Conservation (phyloP, 2,888 invertebrate species). For the Crossocerus cetratus region DNA sequence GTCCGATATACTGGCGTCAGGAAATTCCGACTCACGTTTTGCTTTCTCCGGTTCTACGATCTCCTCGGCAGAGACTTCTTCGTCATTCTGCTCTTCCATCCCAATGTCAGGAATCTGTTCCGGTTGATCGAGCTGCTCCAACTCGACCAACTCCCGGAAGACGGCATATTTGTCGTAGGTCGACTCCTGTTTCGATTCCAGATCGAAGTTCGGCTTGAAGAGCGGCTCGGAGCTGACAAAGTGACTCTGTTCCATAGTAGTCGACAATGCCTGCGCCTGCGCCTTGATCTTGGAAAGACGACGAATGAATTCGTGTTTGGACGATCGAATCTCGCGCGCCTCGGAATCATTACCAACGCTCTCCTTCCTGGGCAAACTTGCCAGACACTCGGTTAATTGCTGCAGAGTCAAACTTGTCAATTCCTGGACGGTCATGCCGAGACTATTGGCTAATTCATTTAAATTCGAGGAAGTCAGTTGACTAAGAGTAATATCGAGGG, state of each 20-base stretch:
- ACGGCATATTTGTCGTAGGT: conserved; percentile 91
- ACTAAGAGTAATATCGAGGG: conserved; percentile 87
- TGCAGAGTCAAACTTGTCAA: conserved; percentile 92
- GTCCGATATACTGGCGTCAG: not conserved
- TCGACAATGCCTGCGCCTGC: conserved; percentile 13
- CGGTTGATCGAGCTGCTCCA: conserved; percentile 78
- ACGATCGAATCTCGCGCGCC: conserved; percentile 15
- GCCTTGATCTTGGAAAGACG: not conserved
- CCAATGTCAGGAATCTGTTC: conserved; percentile 59
- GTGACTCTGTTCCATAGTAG: conserved; percentile 36
- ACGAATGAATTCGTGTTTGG: conserved; percentile 56
- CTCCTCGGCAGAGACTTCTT: conserved; percentile 59
- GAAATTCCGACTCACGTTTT: not conserved
- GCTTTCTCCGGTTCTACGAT: not conserved
- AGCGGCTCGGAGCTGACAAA: conserved; percentile 74
- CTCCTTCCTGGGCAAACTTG: conserved; percentile 75
- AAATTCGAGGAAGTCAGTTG: conserved; percentile 90
- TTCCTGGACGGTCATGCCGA: conserved; percentile 87
- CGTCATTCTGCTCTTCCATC: conserved; percentile 48
- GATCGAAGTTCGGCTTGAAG: conserved; percentile 84
- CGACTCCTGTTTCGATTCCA: conserved; percentile 77
- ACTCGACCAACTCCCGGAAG: conserved; percentile 89
- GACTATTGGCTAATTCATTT: conserved; percentile 86
- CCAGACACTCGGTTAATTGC: conserved; percentile 89
- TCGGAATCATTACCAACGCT: conserved; percentile 39